Percentiles rank a stretch among this genome's conserved stretches.
phyloP scores from a whole-genome alignment of 2,113 vertebrate genomes.

The Pelvicachromis taeniatus region DNA sequence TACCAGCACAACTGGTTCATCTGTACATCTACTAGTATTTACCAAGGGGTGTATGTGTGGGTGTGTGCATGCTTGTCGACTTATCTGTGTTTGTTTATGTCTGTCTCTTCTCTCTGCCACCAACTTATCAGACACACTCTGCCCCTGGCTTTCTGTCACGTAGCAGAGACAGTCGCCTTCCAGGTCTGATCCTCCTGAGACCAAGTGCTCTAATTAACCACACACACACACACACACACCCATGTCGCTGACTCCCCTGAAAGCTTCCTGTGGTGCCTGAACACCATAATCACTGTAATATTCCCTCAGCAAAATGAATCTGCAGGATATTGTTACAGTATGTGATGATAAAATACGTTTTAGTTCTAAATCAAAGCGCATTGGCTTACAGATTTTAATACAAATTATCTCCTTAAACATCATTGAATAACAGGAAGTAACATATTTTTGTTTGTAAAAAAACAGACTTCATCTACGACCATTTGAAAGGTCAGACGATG shows the following conservation, averaged over 20 bases:
- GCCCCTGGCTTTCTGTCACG: constrained; percentile 50
- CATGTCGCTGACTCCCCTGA: constrained; percentile 6
- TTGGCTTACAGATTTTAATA: not conserved
- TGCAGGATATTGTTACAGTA: not conserved
- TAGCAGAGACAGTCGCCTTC: constrained; percentile 51
- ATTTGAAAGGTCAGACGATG: not conserved
- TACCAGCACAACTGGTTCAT: not conserved
- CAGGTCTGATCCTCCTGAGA: constrained; percentile 51
- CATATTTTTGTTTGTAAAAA: too few relatives aligned
- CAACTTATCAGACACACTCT: constrained; percentile 4
- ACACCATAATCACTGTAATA: constrained; percentile 18
- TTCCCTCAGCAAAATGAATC: not conserved
- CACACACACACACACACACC: not conserved
- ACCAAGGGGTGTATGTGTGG: not conserved
- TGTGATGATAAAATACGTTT: not conserved
- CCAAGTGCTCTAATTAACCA: constrained; percentile 57
- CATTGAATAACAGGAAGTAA: not conserved
- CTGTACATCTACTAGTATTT: not conserved
- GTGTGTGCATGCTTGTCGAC: not conserved
- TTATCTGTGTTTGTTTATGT: constrained; percentile 41
- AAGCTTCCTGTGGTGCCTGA: constrained; percentile 5
- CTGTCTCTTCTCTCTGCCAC: constrained; percentile 25
- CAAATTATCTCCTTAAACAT: not conserved
- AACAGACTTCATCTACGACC: not conserved
- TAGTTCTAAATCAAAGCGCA: not conserved